phyloP scores from a whole-genome alignment of 2,888 invertebrate genomes.

The Drosophila multiciliata region DNA sequence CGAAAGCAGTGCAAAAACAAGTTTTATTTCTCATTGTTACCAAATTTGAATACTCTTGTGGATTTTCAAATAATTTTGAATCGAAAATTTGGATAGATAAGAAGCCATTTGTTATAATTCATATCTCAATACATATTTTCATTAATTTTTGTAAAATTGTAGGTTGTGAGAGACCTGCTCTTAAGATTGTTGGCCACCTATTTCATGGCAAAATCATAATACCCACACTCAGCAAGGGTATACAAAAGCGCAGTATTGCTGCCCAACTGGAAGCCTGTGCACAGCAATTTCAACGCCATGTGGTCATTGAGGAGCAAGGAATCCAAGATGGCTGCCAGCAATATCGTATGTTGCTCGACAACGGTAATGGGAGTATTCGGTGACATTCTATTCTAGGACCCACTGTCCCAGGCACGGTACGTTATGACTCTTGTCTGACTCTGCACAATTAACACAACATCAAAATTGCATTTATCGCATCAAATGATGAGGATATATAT shows the following conservation, averaged over 20 bases:
- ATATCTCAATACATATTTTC: not conserved
- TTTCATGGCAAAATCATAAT: not conserved
- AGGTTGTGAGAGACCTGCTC: not conserved
- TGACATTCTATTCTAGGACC: not conserved
- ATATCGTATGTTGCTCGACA: constrained; percentile 41
- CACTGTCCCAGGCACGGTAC: constrained; percentile 4
- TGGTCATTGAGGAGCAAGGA: constrained; percentile 30
- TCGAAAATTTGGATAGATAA: not conserved
- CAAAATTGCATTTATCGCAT: constrained; percentile 30
- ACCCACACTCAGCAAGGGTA: not conserved
- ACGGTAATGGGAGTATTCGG: constrained; percentile 37
- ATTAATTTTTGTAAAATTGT: not conserved
- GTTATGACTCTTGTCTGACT: constrained; percentile 21
- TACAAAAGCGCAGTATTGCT: constrained; percentile 9
- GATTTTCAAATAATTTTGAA: not conserved
- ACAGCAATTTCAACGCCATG: constrained; percentile 49
- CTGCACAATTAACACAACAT: constrained; percentile 45
- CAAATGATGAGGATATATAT: not conserved
- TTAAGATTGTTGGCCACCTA: not conserved
- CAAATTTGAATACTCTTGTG: not conserved
- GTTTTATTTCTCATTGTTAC: not conserved
- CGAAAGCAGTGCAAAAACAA: not conserved
- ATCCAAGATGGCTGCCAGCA: constrained; percentile 16
- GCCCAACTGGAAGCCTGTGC: constrained; percentile 47
- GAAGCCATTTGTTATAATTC: not conserved